Conservation (phyloP, 2,888 invertebrate species). For the Limenitis arthemis region DNA sequence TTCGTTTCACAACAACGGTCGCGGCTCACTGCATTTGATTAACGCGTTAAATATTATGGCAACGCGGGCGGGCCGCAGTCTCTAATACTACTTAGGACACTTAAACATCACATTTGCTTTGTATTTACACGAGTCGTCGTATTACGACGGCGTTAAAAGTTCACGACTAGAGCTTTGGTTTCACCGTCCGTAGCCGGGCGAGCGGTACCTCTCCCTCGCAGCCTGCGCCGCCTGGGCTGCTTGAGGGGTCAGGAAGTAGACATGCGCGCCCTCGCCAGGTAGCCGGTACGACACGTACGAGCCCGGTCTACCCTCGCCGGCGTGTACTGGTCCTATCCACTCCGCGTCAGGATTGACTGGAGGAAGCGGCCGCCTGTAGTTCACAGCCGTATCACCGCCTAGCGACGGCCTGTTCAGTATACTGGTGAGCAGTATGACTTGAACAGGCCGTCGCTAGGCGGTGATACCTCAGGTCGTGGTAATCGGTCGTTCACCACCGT, state of each 20-base stretch:
- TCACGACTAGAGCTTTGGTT: constrained; percentile 69
- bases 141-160: constrained; percentile 39
- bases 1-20: constrained; percentile 42
- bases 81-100: constrained; percentile 70
- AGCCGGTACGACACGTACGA: constrained; percentile 80
- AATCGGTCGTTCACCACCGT: constrained; percentile 80
- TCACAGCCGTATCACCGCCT: constrained; percentile 67
- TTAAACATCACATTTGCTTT: constrained; percentile 71
- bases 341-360: constrained; percentile 73
- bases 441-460: constrained; percentile 50
- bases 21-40: constrained; percentile 34
- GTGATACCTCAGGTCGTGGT: constrained; percentile 75
- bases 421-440: constrained; percentile 57
- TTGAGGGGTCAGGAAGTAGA: constrained; percentile 84
- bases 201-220: constrained; percentile 48
- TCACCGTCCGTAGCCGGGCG: constrained; percentile 62
- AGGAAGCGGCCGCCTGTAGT: constrained; percentile 72
- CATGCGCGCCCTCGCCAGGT: constrained; percentile 84
- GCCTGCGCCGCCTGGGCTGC: constrained; percentile 48
- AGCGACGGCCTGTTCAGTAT: constrained; percentile 55
- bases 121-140: constrained; percentile 58
- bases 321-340: constrained; percentile 67
- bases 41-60: constrained; percentile 64
- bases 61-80: constrained; percentile 62
- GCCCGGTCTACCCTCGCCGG: constrained; percentile 39